Percentiles rank a stretch among this genome's conserved stretches.
Conservation (phyloP, 2,888 invertebrate species). For the Thalpophila matura region DNA sequence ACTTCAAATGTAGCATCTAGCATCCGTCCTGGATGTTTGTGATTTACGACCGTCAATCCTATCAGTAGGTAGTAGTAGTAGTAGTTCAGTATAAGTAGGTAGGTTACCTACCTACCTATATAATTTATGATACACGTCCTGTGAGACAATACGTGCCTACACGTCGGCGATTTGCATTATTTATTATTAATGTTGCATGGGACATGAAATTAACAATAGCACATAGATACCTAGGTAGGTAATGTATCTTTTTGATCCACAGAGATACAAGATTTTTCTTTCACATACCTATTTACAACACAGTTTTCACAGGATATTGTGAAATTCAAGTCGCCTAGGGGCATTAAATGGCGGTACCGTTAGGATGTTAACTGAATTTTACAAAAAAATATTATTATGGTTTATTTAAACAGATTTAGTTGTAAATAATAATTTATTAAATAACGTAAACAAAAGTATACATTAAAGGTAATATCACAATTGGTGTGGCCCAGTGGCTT, state of each 20-base stretch:
- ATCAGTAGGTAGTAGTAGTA: slow-evolving; percentile 36
- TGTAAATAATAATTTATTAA: slow-evolving; percentile 51
- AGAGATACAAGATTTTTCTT: neutral
- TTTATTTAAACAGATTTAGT: slow-evolving; percentile 17
- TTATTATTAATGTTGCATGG: neutral
- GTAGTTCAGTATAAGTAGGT: too few species aligned
- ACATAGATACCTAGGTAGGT: neutral
- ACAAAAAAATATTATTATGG: too few species aligned
- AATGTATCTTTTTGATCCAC: neutral
- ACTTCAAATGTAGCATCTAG: slow-evolving; percentile 36
- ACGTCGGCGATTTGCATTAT: neutral
- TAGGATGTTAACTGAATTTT: neutral
- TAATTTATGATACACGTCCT: slow-evolving; percentile 38
- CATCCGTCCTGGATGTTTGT: slow-evolving; percentile 36
- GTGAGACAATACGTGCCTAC: slow-evolving; percentile 12
- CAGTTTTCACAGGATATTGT: neutral
- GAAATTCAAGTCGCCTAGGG: neutral
- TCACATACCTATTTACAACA: neutral
- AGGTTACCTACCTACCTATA: neutral
- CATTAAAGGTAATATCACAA: slow-evolving; percentile 53
- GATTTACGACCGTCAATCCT: slow-evolving; percentile 33
- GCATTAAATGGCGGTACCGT: neutral
- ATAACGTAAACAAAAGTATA: slow-evolving; percentile 31
- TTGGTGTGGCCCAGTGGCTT: slow-evolving; percentile 23
- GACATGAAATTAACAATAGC: neutral